Percentiles rank a stretch among this genome's conserved stretches.
Evolutionary conservation across 2,888 invertebrate species (phyloP).

Genomic region (Malthinus seriepunctatus): DNA sequence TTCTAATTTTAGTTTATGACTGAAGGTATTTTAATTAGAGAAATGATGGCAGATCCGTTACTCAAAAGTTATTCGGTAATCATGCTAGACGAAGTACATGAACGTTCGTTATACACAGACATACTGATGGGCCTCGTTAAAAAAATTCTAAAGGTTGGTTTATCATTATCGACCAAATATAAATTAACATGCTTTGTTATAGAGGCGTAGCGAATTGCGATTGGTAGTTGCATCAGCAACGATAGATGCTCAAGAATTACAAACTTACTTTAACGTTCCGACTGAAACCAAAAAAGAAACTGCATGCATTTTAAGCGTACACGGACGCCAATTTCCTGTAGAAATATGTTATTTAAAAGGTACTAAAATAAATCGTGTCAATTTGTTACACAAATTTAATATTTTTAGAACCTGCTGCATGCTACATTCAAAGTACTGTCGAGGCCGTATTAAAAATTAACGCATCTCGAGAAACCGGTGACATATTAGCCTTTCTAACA

Average conservation of each 20-base stretch:
- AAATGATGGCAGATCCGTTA: slow-evolving; percentile 94
- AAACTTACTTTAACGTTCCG: slow-evolving; percentile 73
- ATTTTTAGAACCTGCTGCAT: slow-evolving; percentile 76
- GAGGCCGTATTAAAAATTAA: slow-evolving; percentile 92
- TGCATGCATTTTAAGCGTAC: slow-evolving; percentile 82
- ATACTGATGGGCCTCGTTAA: slow-evolving; percentile 91
- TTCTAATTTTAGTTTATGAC: slow-evolving; percentile 80
- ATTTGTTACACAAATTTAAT: slow-evolving; percentile 34
- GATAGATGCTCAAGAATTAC: slow-evolving; percentile 86
- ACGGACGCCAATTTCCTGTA: slow-evolving; percentile 87
- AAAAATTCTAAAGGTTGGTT: slow-evolving; percentile 79
- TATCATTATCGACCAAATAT: not conserved
- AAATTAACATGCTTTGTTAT: slow-evolving; percentile 13
- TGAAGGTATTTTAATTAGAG: slow-evolving; percentile 91
- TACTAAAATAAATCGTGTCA: not conserved
- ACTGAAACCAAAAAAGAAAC: slow-evolving; percentile 62
- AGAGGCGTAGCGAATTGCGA: slow-evolving; percentile 80
- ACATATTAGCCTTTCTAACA: slow-evolving; percentile 90
- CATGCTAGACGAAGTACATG: slow-evolving; percentile 95
- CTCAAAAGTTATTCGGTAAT: slow-evolving; percentile 86
- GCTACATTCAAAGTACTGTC: slow-evolving; percentile 86
- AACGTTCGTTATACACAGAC: slow-evolving; percentile 90
- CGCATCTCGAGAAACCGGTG: slow-evolving; percentile 78
- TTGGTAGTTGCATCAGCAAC: slow-evolving; percentile 94
- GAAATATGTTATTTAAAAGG: slow-evolving; percentile 80